Evolutionary conservation across 2,797 vertebrate species (phyloP), one percentile per base, ranked within the genome.

Genomic region (Psittacula derbiana): DNA sequence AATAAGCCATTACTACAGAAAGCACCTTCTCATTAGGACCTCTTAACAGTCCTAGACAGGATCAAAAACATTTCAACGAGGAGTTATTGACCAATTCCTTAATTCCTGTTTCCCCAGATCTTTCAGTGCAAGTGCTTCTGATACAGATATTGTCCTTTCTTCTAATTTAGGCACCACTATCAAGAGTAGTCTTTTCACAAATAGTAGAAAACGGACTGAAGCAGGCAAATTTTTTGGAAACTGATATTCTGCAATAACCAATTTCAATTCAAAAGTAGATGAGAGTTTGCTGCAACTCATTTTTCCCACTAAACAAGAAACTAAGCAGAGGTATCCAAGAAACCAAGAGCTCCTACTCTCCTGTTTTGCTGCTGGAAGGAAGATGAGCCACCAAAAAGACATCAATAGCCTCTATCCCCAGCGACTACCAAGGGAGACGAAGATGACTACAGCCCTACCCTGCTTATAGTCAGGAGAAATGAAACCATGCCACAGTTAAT

Each of bases 361-460:
- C 21, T 43, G 8, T 19, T 49, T 28, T 41, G 36, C 16, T 60
- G 30, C 2, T 44, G 47, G 38, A 61, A 88, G 16, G 33, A 46
- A 64, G n/a, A 69, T 3, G 43, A 88, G 69, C 11, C 46, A 75
- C 47, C 31, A 41, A 9, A 67, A 86, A 81, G 23, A 60, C 28
- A 61, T 21, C 17, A 61, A 8, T 1, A 64, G 17, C 16, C 16
- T 74, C 19, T 14, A 50, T 38, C 3, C 28, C 49, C 38, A 72
- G 6, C 0, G 1, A 41, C 47, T 19, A 13, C 15, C 73, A 57
- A 44, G 18, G 7, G 17, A 86, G 20, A 71, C 16, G 1, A 6
- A 19, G 21, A 18, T 3, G 21, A 53, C 52, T 53, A 21, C 28
- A 52, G 12, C 8, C 14, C 36, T 36, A 25, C 25, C 11, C 18